Base-by-base conservation (phyloP, 1,140 invertebrate species). In the Hermetia illucens region DNA sequence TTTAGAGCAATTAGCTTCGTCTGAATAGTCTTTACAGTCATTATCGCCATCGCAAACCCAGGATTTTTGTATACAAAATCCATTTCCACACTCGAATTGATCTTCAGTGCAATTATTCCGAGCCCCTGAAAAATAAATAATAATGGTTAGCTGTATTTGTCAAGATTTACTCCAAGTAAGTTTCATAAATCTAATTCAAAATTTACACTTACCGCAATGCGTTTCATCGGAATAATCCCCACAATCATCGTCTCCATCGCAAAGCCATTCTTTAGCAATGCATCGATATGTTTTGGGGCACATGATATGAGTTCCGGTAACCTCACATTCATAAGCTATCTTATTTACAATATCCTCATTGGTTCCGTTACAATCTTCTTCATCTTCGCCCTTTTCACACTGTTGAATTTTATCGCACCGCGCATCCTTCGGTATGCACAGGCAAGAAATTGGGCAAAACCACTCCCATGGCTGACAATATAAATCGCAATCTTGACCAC, bases 41-140 rank as follows among this genome's bases (percentile, higher is more conserved):
- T 77, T 72, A 44, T 88, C 82, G 10, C 78, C 79, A 50, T 92
- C 85, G 55, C 87, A 92, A 0, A 74, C 51, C 77, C 82, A 88
- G 2, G 68, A 63, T 36, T 70, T 64, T 20, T 74, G 74, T 34
- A 92, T 75, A 57, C 88, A 92, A 8, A 87, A 69, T 1, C 84
- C 82, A 52, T 88, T 87, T 21, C 67, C 63, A 52, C 88, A 93
- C 44, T 79, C 72, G 52, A 86, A 90, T 52, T 87, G 77, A 37
- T 78, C 75, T 0, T 57, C 51, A 2, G 77, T 75, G 47, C 81
- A 84, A 45, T 76, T 78, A 13, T 62, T 55, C 10, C 53, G 41
- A 10, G 21, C 12, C 13, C 25, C 29, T 21, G n/a, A n/a, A 27
- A 27, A 27, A 27, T 9, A 27, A 27, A 27, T 13, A 9, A 13